Evolutionary conservation across 1,140 invertebrate species (phyloP), one percentile per base, ranked within the genome.

Genomic region (Antheraea pernyi): DNA sequence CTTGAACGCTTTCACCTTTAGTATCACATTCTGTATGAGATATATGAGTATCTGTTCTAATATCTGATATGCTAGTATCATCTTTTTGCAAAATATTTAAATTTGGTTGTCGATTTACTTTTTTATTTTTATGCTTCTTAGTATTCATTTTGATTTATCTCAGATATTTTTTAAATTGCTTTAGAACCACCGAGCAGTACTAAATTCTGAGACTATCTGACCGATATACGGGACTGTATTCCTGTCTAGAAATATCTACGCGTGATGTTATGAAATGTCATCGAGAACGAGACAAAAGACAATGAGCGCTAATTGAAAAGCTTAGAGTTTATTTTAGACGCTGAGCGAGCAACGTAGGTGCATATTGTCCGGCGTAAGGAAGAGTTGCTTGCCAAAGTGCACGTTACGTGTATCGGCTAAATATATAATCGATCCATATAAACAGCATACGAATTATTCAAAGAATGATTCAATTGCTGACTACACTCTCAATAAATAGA

Each of bases 361-460:
- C 69, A 77, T 74, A 63, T 70, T 69, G 65, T 73, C 58, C 71
- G 80, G 75, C 71, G 88, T 77, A 76, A 87, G 88, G 88, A 91
- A 91, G 84, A 67, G 71, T n/a, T 39, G 59, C 71, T 77, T 91
- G 88, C 86, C 88, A 91, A 89, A 85, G 76, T 86, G 85, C 85
- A 88, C 42, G 65, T 67, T 62, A 63, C 68, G 65, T 76, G 71
- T 16, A 74, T 75, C 75, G 74, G 65, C 70, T 79, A 78, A 79
- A 81, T 80, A 80, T 82, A 82, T 71, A 65, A 63, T 19, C 39
- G 64, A 65, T 65, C 60, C 11, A 61, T 30, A 36, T 61, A 61
- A 61, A 19, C 22, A 19, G n/a, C 59, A 60, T 5, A 60, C 18
- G 59, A 60, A 61, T 22, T 22, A 61, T 61, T 61, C 22, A 11